phyloP scores from a whole-genome alignment of 1,140 invertebrate genomes.

The Oreohelix idahoensis region DNA sequence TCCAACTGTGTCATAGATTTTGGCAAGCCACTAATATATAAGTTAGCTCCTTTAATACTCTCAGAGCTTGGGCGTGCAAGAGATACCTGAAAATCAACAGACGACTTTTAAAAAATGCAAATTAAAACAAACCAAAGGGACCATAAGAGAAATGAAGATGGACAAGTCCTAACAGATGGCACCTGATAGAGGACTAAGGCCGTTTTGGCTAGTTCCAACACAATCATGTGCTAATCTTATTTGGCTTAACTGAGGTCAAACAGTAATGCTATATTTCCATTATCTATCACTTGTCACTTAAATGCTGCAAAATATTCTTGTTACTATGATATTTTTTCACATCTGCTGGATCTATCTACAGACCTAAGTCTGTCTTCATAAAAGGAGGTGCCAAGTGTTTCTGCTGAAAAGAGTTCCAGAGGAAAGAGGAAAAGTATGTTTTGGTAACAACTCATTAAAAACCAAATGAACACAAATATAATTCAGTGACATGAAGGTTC shows the following conservation, averaged over 20 bases:
- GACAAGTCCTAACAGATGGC: neutral
- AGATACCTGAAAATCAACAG: constrained; percentile 84
- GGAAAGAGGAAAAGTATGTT: neutral
- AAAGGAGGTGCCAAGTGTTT: neutral
- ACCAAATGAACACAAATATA: neutral
- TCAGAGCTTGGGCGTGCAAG: constrained; percentile 98
- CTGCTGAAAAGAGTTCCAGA: neutral
- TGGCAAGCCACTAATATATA: constrained; percentile 98
- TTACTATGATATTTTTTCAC: too few relatives aligned
- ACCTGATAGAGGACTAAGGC: neutral
- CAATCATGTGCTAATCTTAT: too few relatives aligned
- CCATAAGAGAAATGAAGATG: constrained; percentile 17
- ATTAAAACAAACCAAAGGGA: constrained; percentile 29
- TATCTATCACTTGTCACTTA: too few relatives aligned
- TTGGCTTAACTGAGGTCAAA: too few relatives aligned
- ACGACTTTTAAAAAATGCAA: constrained; percentile 56
- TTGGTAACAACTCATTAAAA: neutral
- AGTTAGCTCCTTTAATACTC: constrained; percentile 98
- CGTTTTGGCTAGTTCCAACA: neutral
- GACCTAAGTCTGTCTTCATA: too few relatives aligned
- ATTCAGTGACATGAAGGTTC: neutral
- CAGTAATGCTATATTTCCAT: too few relatives aligned
- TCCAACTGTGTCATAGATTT: constrained; percentile 98
- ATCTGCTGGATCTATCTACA: too few relatives aligned
- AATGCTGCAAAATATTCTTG: too few relatives aligned